Evolutionary conservation across 1,140 invertebrate genomes (phyloP), one percentile per base, ranked within the genome.

Genomic region (Mya arenaria): DNA sequence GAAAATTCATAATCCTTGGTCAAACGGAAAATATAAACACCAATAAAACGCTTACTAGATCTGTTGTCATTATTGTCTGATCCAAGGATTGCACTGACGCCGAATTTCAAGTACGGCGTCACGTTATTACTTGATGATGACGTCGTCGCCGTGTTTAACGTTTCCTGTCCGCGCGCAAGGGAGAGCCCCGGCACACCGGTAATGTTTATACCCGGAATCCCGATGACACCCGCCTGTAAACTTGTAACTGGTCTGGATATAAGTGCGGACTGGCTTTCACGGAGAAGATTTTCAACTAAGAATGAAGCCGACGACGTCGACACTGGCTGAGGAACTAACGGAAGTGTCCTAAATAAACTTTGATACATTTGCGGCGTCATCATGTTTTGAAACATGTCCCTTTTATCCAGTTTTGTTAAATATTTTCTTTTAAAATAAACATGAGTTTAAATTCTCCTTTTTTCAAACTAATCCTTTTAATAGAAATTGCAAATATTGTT

Each of bases 11-110:
- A n/a, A n/a, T n/a, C n/a, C n/a, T n/a, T n/a, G n/a, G n/a, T n/a
- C n/a, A n/a, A n/a, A n/a, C n/a, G n/a, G n/a, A n/a, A n/a, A n/a
- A n/a, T n/a, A n/a, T n/a, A n/a, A n/a, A n/a, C n/a, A n/a, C n/a
- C n/a, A n/a, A n/a, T n/a, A n/a, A n/a, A n/a, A 23, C 17, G 73
- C 79, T 82, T 74, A 82, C 79, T 82, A 55, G 69, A 73, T 74
- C 63, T 72, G n/a, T 36, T 62, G 10, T 65, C 56, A 30, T 6
- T 60, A n/a, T n/a, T n/a, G 32, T 82, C 86, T 23, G 84, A 83
- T 55, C 87, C 86, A n/a, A 98, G 94, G 86, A 98, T 98, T 17
- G 97, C 97, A 93, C 95, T 97, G 72, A 98, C 97, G 94, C 97
- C 97, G 92, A 98, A 98, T 93, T 98, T 98, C 81, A 98, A 94